Evolutionary conservation across 2,113 vertebrate genomes (phyloP), one percentile per base, ranked within the genome.

Genomic region (Cygnus buccinator): DNA sequence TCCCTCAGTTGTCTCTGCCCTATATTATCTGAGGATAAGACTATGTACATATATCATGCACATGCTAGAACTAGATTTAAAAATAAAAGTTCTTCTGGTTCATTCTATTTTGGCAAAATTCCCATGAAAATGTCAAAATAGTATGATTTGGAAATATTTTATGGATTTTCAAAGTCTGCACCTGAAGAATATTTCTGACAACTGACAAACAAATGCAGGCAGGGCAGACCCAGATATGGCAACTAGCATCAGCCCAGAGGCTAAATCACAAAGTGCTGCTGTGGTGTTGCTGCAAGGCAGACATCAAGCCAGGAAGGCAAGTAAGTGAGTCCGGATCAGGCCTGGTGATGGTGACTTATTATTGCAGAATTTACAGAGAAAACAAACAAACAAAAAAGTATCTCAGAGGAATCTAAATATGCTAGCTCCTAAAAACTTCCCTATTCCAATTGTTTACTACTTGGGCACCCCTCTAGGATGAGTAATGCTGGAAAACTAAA

Each of bases 201-300:
- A 26, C 18, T 7, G n/a, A 29, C 31, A 55, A 48, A 44, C 4
- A 23, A 39, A 52, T 43, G 58, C 50, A 66, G 33, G 22, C 15
- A 65, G 70, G 62, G 50, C 35, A 35, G 54, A 70, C 9, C 25
- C 43, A 25, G 43, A 6, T 26, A 14, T 3, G 37, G 58, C 65
- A 92, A 39, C 72, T n/a, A 21, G 9, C 59, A 26, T 12, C 37
- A 44, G 13, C 13, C 13, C 59, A 48, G 48, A 52, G 44, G 52
- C n/a, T 46, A 41, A 8, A 67, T 19, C 0, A 0, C 46, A 23
- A 35, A 23, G 25, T 0, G 0, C 33, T 52, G 39, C 21, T 0
- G 0, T 41, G n/a, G 35, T 35, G 41, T 68, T 35, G 41, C 29
- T 55, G 33, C 61, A 73, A n/a, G 54, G 21, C 39, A 9, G 39